Evolutionary conservation across 2,113 vertebrate genomes (phyloP).

Genomic region (Colius striatus): DNA sequence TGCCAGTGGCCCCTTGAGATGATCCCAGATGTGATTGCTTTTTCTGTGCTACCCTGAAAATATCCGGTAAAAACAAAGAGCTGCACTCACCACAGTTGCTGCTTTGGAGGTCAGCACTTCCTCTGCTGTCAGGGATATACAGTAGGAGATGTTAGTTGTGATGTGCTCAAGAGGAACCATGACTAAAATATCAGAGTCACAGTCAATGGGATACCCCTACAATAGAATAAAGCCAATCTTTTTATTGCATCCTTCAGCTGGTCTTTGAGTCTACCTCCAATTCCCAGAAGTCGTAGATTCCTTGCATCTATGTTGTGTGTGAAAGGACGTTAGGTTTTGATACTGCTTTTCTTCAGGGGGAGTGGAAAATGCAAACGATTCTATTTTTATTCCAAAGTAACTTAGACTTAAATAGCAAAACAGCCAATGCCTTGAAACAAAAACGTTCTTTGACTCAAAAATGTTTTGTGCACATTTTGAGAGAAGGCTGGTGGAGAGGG

Average conservation of each 20-base stretch:
- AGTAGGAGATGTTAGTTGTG: conserved; percentile 54
- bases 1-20: conserved; percentile 32
- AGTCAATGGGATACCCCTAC: conserved; percentile 50
- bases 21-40: conserved; percentile 44
- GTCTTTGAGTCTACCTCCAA: not conserved
- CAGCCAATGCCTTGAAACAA: not conserved
- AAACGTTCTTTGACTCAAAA: not conserved
- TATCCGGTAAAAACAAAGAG: conserved; percentile 57
- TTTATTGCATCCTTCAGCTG: not conserved
- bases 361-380: not conserved
- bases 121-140: conserved; percentile 54
- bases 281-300: not conserved
- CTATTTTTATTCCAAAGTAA: not conserved
- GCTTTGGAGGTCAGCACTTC: conserved; percentile 63
- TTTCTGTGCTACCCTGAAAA: conserved; percentile 42
- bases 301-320: not conserved
- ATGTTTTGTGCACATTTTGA: not conserved
- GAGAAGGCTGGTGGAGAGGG: not conserved
- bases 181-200: conserved; percentile 22
- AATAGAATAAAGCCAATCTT: conserved; percentile 10
- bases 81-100: conserved; percentile 38
- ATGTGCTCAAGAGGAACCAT: conserved; percentile 42
- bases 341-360: not conserved
- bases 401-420: not conserved
- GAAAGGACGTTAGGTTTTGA: not conserved